phyloP scores from a whole-genome alignment of 2,113 vertebrate genomes.

The Onychostoma macrolepis region DNA sequence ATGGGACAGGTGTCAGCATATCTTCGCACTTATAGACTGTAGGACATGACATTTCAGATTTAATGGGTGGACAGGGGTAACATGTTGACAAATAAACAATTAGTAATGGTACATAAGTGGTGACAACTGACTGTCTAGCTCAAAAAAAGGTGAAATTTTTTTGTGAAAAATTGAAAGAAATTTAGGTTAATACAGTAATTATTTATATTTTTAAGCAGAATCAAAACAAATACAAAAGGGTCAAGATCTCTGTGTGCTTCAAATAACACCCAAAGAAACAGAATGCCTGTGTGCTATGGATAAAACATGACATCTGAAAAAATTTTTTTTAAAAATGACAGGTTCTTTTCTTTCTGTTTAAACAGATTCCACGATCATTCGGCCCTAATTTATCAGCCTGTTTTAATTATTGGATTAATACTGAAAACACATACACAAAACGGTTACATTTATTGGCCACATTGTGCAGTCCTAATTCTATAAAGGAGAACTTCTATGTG shows the following conservation, averaged over 20 bases:
- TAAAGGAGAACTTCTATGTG: neutral
- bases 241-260: neutral
- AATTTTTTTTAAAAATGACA: too few species aligned
- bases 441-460: neutral
- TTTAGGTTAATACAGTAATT: neutral
- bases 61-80: conserved; percentile 6
- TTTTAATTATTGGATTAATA: neutral
- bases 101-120: neutral
- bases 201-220: neutral
- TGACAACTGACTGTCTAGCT: neutral
- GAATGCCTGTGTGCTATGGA: neutral
- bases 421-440: neutral
- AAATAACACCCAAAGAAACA: neutral
- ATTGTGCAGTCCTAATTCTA: neutral
- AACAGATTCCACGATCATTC: neutral
- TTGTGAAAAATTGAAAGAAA: neutral
- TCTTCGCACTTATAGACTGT: conserved; percentile 5
- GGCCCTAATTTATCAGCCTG: neutral
- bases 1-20: conserved; percentile 31
- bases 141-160: neutral
- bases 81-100: neutral
- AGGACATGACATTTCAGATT: conserved; percentile 37
- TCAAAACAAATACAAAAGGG: neutral
- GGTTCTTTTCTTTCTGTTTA: neutral
- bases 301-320: neutral